Evolutionary conservation across 2,888 invertebrate genomes (phyloP).

Genomic region (Ophraella communa): DNA sequence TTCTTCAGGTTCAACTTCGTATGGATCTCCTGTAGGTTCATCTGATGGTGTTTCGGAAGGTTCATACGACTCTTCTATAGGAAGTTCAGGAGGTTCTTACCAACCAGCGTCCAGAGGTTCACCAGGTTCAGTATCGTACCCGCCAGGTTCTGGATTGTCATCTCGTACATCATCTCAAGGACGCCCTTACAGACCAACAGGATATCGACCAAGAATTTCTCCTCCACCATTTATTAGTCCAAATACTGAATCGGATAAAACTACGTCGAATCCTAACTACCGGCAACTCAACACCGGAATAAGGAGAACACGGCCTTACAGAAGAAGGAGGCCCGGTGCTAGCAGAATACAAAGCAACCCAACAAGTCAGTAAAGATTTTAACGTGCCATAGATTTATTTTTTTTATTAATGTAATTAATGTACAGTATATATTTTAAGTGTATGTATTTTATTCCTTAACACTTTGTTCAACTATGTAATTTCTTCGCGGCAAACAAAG

Average conservation of each 20-base stretch:
- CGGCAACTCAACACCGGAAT: conserved; percentile 10
- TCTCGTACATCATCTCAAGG: background rate
- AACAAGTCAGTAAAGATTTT: background rate
- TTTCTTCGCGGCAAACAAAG: background rate
- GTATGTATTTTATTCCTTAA: conserved; percentile 8
- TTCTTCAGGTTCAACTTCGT: too few relatives aligned
- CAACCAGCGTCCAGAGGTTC: background rate
- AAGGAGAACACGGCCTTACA: background rate
- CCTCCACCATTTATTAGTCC: background rate
- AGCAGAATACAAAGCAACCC: background rate
- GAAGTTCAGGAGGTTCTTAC: too few relatives aligned
- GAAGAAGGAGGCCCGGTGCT: conserved; percentile 22
- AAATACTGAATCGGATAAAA: background rate
- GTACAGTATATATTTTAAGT: conserved; percentile 25
- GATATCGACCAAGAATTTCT: conserved; percentile 1
- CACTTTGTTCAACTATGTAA: background rate
- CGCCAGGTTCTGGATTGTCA: too few relatives aligned
- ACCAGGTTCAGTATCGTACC: too few relatives aligned
- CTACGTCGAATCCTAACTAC: background rate
- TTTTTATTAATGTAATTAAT: conserved; percentile 23
- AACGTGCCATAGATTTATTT: conserved; percentile 13
- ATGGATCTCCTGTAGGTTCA: background rate
- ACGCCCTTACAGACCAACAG: conserved; percentile 5
- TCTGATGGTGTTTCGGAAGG: background rate
- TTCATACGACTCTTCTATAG: background rate